These are phyloP conservation scores for Cataglyphis rosenhaueri DNA, from an alignment of 2,888 invertebrate genomes.

Conservation along the genomic window DNA sequence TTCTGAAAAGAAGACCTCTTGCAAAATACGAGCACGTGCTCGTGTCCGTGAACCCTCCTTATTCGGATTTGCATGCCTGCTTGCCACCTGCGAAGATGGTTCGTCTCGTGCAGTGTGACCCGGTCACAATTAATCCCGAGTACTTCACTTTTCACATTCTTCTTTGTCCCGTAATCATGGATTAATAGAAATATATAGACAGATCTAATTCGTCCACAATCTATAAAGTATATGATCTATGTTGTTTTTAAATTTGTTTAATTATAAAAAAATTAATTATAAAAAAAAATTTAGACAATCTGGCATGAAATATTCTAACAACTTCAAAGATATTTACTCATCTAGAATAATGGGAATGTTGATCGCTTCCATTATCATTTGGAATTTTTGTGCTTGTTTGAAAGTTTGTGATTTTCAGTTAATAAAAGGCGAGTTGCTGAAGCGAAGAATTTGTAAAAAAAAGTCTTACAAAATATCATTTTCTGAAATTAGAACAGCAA, in stretches of 20 bases:
- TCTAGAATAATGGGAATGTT: conserved; percentile 59
- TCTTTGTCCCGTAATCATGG: conserved; percentile 2
- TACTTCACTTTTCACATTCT: conserved; percentile 21
- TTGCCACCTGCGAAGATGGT: conserved; percentile 73
- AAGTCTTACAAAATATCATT: background rate
- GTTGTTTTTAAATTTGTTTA: background rate
- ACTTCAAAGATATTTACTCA: conserved; percentile 56
- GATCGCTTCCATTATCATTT: conserved; percentile 67
- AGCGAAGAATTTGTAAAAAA: background rate
- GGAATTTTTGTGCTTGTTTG: conserved; percentile 6
- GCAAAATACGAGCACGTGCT: conserved; percentile 76
- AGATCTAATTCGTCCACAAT: background rate
- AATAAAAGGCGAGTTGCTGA: background rate
- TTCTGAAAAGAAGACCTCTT: conserved; percentile 73
- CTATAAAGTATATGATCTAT: background rate
- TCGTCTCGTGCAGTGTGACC: conserved; percentile 49
- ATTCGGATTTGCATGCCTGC: conserved; percentile 70
- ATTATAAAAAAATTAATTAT: background rate
- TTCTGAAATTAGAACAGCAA: background rate
- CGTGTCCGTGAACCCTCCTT: conserved; percentile 66
- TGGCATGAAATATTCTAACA: conserved; percentile 41
- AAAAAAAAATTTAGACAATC: conserved; percentile 12
- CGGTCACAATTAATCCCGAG: conserved; percentile 45
- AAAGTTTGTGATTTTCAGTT: conserved; percentile 26
- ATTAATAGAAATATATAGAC: background rate